Conservation (phyloP, 2,113 vertebrate genomes). For the Recurvirostra avosetta region DNA sequence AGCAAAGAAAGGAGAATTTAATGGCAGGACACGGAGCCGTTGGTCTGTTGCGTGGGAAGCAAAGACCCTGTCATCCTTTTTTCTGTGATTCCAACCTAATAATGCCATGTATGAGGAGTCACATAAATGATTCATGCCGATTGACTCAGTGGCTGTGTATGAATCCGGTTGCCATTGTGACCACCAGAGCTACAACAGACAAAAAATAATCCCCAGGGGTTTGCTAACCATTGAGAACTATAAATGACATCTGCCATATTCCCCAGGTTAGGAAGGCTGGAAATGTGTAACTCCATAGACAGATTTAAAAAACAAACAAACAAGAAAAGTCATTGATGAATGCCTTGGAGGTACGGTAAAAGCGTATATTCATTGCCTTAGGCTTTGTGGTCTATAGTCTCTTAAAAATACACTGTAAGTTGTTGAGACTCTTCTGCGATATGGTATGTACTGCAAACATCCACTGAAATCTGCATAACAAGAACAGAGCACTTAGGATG, state of each 20-base stretch:
- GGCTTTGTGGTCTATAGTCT: neutral
- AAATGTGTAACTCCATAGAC: neutral
- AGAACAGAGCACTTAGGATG: neutral
- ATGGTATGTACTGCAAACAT: neutral
- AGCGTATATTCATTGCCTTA: neutral
- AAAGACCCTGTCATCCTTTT: neutral
- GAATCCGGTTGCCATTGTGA: constrained; percentile 31
- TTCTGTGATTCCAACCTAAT: constrained; percentile 35
- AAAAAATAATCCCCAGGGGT: neutral
- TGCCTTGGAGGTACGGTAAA: neutral
- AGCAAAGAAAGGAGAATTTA: neutral
- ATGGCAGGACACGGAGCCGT: neutral
- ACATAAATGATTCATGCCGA: constrained; percentile 50
- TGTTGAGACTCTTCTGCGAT: neutral
- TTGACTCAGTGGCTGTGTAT: constrained; percentile 5
- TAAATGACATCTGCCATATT: neutral
- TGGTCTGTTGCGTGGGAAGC: neutral
- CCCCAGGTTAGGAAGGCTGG: neutral
- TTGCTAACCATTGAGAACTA: neutral
- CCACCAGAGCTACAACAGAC: neutral
- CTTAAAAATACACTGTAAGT: neutral
- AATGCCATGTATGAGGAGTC: constrained; percentile 31
- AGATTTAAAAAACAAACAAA: neutral
- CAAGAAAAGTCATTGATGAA: neutral
- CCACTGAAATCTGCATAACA: neutral